These are phyloP conservation scores for Mesorhabditis sp. DNA, from an alignment of 2,888 invertebrate species.

Conservation along the genomic window DNA sequence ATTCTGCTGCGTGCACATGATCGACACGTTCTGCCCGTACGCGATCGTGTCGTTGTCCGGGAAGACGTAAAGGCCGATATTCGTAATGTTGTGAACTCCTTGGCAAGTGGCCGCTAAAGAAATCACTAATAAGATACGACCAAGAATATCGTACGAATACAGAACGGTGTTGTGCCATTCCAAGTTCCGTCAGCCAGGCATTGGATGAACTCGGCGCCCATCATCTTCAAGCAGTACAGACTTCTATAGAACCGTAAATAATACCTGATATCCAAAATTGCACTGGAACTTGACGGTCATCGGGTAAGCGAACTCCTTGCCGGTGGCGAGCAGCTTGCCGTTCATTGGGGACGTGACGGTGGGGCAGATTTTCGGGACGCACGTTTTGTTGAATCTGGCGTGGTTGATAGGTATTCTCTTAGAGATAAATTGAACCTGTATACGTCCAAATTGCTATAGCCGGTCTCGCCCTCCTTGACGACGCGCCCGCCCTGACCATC, in stretches of 20 bases:
- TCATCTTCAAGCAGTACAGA: constrained; percentile 64
- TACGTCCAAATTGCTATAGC: constrained; percentile 58
- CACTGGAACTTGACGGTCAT: constrained; percentile 81
- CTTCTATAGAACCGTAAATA: background rate
- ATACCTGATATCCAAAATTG: constrained; percentile 79
- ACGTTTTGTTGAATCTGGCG: constrained; percentile 70
- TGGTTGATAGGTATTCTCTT: background rate
- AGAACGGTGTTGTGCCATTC: constrained; percentile 88
- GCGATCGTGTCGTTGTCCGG: constrained; percentile 46
- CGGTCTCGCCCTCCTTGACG: constrained; percentile 81
- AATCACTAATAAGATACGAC: background rate
- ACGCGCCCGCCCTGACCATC: constrained; percentile 85
- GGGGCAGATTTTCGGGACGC: constrained; percentile 49
- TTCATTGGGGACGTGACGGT: constrained; percentile 48
- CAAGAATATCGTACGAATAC: constrained; percentile 74
- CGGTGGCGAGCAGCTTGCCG: constrained; percentile 49
- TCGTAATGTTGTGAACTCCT: constrained; percentile 50
- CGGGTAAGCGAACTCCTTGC: constrained; percentile 42
- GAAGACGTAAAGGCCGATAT: constrained; percentile 50
- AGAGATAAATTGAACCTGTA: background rate
- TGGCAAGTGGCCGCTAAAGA: constrained; percentile 56
- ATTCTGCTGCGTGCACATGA: constrained; percentile 51
- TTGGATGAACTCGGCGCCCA: constrained; percentile 77
- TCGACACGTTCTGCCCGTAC: constrained; percentile 53
- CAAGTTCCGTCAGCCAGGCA: constrained; percentile 86